Evolutionary conservation across 1,140 invertebrate species (phyloP).

Genomic region (Drosophila pseudoobscura): DNA sequence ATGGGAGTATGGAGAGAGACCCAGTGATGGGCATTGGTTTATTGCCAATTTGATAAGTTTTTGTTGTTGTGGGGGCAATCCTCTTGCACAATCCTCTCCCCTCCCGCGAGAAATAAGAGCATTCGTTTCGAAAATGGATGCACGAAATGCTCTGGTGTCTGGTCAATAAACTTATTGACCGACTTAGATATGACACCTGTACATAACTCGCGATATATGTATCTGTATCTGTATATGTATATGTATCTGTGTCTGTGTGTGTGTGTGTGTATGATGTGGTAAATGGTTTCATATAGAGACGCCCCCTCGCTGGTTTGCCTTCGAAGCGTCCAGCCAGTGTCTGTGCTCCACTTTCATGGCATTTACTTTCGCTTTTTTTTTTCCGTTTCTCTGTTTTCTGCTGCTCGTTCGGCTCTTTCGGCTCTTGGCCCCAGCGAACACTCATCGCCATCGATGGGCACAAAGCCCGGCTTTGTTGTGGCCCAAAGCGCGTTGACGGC

Average conservation of each 20-base stretch:
- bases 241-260: not conserved
- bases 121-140: slow-evolving; percentile 59
- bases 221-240: not conserved
- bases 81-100: slow-evolving; percentile 44
- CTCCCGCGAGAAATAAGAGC: slow-evolving; percentile 27
- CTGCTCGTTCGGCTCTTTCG: slow-evolving; percentile 25
- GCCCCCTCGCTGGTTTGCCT: slow-evolving; percentile 74
- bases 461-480: slow-evolving; percentile 43
- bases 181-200: slow-evolving; percentile 57
- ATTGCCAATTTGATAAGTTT: slow-evolving; percentile 50
- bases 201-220: not conserved
- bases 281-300: slow-evolving; percentile 24
- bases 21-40: slow-evolving; percentile 45
- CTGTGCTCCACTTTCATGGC: slow-evolving; percentile 73
- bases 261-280: too few species aligned
- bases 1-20: not conserved
- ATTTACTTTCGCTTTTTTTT: slow-evolving; percentile 79
- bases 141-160: slow-evolving; percentile 25
- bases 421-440: slow-evolving; percentile 7
- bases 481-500: slow-evolving; percentile 53
- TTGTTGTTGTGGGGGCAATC: slow-evolving; percentile 7
- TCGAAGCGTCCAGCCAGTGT: slow-evolving; percentile 51
- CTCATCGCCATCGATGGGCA: slow-evolving; percentile 29
- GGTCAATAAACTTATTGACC: slow-evolving; percentile 81
- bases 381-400: not conserved